These are phyloP conservation scores for Myotis yumanensis DNA, from an alignment of 2,113 vertebrate genomes.

Conservation along the genomic window DNA sequence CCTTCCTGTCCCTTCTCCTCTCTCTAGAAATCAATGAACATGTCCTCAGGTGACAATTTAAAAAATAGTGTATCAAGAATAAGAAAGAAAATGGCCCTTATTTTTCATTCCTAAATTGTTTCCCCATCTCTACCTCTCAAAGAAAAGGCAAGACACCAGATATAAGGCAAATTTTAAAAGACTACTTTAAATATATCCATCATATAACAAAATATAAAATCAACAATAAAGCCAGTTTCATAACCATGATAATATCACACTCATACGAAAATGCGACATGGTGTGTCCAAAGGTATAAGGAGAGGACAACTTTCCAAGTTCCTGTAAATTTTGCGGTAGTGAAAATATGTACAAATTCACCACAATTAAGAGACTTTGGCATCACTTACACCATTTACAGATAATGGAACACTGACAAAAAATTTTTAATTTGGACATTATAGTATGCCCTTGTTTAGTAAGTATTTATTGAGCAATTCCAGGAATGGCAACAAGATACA, in stretches of 20 bases:
- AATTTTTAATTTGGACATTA: constrained; percentile 44
- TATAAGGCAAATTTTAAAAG: not conserved
- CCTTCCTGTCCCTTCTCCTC: not conserved
- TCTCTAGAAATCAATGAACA: not conserved
- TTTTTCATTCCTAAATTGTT: constrained; percentile 47
- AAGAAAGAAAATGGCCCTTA: not conserved
- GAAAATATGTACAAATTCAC: constrained; percentile 69
- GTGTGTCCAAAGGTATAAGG: not conserved
- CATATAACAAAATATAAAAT: constrained; percentile 45
- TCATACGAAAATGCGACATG: constrained; percentile 39
- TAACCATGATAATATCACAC: not conserved
- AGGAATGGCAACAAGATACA: constrained; percentile 57
- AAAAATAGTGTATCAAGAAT: not conserved
- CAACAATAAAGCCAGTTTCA: constrained; percentile 23
- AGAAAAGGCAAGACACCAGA: not conserved
- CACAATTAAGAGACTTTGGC: constrained; percentile 48
- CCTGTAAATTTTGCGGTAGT: constrained; percentile 61
- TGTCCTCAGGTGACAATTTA: not conserved
- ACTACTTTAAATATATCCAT: not conserved
- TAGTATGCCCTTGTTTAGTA: constrained; percentile 63
- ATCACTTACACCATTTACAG: constrained; percentile 56
- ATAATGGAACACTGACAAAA: constrained; percentile 58
- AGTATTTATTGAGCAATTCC: constrained; percentile 54
- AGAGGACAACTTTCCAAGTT: constrained; percentile 43
- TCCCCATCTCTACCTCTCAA: not conserved